These are phyloP conservation scores for Serranus cabrilla DNA, from an alignment of 2,797 vertebrate species.

Conservation along the genomic window DNA sequence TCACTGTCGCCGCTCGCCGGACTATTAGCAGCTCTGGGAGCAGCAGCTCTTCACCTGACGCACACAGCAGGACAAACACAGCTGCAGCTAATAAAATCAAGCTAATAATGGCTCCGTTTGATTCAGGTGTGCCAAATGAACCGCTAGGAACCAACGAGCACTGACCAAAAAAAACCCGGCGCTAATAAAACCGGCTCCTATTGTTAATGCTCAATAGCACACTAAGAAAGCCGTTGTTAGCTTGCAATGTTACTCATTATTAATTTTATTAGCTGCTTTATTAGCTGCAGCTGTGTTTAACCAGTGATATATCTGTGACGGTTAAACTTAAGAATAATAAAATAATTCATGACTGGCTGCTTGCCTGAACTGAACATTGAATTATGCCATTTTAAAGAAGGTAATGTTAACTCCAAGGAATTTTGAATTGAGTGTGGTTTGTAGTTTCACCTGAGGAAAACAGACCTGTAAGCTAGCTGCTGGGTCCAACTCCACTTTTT, in stretches of 20 bases:
- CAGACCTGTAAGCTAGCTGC: neutral
- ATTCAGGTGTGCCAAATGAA: slow-evolving; percentile 42
- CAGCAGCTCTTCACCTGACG: neutral
- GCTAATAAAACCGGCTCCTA: neutral
- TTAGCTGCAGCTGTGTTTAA: slow-evolving; percentile 55
- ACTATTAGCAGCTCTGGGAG: neutral
- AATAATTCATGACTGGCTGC: neutral
- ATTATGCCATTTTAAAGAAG: neutral
- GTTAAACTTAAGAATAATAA: neutral
- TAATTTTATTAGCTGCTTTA: slow-evolving; percentile 48
- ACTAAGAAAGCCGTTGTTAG: slow-evolving; percentile 8
- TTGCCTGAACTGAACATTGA: no score
- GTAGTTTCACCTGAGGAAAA: no score
- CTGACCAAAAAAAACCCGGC: neutral
- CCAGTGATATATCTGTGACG: neutral
- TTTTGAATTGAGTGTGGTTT: neutral
- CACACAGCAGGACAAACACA: slow-evolving; percentile 22
- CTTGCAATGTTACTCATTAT: neutral
- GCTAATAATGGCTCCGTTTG: slow-evolving; percentile 40
- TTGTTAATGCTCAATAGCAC: slow-evolving; percentile 29
- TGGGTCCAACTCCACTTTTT: neutral
- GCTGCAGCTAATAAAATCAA: slow-evolving; percentile 47
- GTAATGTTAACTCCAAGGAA: neutral
- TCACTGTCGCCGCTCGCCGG: neutral
- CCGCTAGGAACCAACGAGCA: neutral